Evolutionary conservation across 2,888 invertebrate genomes (phyloP).

Genomic region (Cephus runcator): DNA sequence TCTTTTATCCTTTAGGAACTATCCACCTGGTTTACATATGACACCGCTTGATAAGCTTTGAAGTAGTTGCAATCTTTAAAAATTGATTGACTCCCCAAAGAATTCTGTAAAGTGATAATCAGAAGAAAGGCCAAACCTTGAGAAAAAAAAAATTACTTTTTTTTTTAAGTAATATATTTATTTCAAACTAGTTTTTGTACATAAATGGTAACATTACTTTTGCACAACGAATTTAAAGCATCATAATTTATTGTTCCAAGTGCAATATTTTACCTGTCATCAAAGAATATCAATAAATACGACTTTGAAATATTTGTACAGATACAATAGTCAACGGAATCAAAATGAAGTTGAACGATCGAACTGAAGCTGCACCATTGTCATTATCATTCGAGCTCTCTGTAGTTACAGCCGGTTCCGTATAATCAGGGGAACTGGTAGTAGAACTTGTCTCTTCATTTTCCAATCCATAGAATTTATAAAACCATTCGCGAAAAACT

Average conservation of each 20-base stretch:
- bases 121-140: slow-evolving; percentile 5
- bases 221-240: background rate
- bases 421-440: background rate
- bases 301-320: background rate
- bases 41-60: background rate
- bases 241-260: background rate
- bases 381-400: no score
- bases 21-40: no score
- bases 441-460: no score
- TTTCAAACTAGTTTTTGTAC: background rate
- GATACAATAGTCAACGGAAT: background rate
- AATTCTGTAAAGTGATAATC: slow-evolving; percentile 36
- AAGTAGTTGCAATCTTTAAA: background rate
- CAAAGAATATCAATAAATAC: background rate
- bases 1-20: no score
- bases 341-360: background rate
- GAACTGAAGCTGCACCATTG: background rate
- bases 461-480: background rate
- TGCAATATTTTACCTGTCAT: background rate
- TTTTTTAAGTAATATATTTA: background rate
- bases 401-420: no score
- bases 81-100: slow-evolving; percentile 31
- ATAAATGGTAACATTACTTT: background rate
- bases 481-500: background rate
- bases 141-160: background rate